Conservation (phyloP, 2,797 vertebrate genomes). For the Rhabdomys pumilio region DNA sequence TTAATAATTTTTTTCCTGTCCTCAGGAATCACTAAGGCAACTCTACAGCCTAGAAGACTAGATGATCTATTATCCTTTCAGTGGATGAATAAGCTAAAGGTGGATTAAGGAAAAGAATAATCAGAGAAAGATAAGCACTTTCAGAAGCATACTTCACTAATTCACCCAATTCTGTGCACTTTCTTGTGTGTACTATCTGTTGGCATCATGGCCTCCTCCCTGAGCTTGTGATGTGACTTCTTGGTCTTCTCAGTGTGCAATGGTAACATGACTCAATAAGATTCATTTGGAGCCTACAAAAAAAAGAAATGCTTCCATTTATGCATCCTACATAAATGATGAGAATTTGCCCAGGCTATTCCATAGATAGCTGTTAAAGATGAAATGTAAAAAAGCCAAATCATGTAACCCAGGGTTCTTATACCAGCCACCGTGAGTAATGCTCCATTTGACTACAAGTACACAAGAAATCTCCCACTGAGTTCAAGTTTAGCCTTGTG, state of each 20-base stretch:
- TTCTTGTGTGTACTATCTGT: not conserved
- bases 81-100: not conserved
- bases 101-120: constrained; percentile 18
- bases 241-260: not conserved
- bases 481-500: not conserved
- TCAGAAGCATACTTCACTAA: not conserved
- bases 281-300: constrained; percentile 38
- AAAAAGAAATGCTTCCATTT: not conserved
- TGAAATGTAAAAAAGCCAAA: not conserved
- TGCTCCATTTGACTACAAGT: not conserved
- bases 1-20: not conserved
- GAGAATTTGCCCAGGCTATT: not conserved
- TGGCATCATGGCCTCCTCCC: not conserved
- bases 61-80: not conserved
- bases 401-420: not conserved
- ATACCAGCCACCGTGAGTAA: not conserved
- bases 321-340: not conserved
- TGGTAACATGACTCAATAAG: constrained; percentile 20
- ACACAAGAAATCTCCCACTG: not conserved
- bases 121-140: not conserved
- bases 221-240: not conserved
- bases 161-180: not conserved
- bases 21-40: not conserved
- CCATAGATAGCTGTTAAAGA: not conserved
- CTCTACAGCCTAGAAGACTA: constrained; percentile 40